Evolutionary conservation across 2,113 vertebrate genomes (phyloP).

Genomic region (Crotophaga sulcirostris): DNA sequence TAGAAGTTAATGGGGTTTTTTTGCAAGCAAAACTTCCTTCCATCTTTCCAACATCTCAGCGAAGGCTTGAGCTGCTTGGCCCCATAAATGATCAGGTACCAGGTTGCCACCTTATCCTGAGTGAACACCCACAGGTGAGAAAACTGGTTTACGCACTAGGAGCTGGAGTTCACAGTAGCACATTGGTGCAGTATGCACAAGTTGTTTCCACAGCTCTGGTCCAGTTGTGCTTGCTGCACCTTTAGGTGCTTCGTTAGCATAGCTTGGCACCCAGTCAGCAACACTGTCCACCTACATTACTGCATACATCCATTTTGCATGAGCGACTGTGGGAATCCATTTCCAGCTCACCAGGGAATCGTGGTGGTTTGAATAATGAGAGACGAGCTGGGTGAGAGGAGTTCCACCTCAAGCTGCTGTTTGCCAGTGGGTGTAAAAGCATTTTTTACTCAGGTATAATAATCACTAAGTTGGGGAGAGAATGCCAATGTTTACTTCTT

Average conservation of each 20-base stretch:
- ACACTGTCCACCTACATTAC: neutral
- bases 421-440: neutral
- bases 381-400: neutral
- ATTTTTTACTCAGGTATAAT: neutral
- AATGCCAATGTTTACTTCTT: neutral
- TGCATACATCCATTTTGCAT: neutral
- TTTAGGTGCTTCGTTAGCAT: neutral
- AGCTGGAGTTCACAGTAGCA: neutral
- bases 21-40: neutral
- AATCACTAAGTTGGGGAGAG: neutral
- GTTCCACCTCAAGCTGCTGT: neutral
- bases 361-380: rapidly evolving
- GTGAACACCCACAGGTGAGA: neutral
- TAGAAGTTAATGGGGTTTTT: neutral
- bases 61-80: neutral
- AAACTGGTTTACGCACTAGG: neutral
- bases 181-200: neutral
- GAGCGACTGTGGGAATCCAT: neutral
- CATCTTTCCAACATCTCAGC: neutral
- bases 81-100: neutral
- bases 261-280: neutral
- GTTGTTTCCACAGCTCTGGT: neutral
- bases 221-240: neutral
- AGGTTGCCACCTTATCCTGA: neutral
- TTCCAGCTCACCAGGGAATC: neutral